phyloP scores from a whole-genome alignment of 2,113 vertebrate species.

The Coregonus clupeaformis region DNA sequence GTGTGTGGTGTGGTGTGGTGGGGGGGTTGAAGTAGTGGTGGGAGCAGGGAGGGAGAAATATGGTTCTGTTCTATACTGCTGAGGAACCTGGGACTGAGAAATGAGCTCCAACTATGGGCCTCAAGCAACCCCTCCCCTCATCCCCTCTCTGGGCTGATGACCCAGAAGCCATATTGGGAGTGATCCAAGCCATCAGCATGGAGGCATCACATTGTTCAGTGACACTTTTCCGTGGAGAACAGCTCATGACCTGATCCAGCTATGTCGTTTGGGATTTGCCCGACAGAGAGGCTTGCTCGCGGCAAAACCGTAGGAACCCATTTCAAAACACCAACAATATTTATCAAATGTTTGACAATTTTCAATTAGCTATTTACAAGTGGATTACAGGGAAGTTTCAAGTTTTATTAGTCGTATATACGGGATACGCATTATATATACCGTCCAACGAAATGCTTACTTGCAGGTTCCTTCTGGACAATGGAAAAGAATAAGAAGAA shows the following conservation, averaged over 20 bases:
- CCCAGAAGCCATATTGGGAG: slow-evolving; percentile 29
- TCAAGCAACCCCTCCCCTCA: slow-evolving; percentile 1
- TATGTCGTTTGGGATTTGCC: neutral
- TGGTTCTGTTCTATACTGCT: neutral
- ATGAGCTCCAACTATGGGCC: neutral
- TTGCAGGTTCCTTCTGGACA: no score
- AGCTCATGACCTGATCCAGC: neutral
- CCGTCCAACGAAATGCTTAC: no score
- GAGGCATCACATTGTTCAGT: neutral
- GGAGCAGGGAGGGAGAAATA: neutral
- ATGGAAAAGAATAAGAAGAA: no score
- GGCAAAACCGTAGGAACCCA: neutral
- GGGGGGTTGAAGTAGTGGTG: no score
- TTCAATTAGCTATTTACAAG: slow-evolving; percentile 48
- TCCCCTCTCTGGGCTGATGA: neutral
- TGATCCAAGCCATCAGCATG: slow-evolving; percentile 9
- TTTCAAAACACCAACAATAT: slow-evolving; percentile 26
- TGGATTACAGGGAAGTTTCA: slow-evolving; percentile 48
- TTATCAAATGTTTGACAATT: slow-evolving; percentile 45
- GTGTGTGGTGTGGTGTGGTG: no score
- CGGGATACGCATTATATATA: no score
- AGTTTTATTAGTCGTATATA: no score
- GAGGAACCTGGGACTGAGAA: neutral
- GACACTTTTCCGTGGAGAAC: neutral
- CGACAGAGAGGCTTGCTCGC: slow-evolving; percentile 8